A percentile compares a stretch with the other conserved stretches of the same genome.
phyloP scores from a whole-genome alignment of 2,113 vertebrate genomes.

The Heloderma charlesbogerti region DNA sequence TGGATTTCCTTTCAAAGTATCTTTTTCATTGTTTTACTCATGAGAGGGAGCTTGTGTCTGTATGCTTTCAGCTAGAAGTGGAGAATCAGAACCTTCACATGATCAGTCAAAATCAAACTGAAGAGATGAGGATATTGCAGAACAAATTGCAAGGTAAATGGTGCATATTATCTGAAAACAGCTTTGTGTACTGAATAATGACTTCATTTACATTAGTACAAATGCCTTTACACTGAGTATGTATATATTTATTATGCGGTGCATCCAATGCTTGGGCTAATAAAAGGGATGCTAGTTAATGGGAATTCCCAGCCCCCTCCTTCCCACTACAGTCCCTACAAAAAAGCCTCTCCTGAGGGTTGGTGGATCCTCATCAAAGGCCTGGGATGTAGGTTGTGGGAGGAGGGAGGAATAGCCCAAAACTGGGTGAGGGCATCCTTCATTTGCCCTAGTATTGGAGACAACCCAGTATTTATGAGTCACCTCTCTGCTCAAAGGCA shows the following conservation, averaged over 20 bases:
- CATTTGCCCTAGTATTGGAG: neutral
- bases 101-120: conserved; percentile 89
- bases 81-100: conserved; percentile 91
- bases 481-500: neutral
- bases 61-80: conserved; percentile 88
- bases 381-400: neutral
- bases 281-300: neutral
- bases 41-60: conserved; percentile 55
- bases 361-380: neutral
- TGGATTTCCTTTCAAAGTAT: conserved; percentile 4
- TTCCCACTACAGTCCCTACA: neutral
- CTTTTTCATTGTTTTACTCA: conserved; percentile 15
- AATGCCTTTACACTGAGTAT: neutral
- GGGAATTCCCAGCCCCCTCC: neutral
- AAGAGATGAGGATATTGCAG: conserved; percentile 88
- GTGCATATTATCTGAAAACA: conserved; percentile 25
- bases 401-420: neutral
- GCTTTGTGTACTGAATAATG: neutral
- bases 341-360: neutral
- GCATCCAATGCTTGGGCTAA: neutral
- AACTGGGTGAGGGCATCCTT: neutral
- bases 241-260: neutral
- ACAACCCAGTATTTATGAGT: neutral
- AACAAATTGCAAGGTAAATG: conserved; percentile 87
- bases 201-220: neutral